Conservation (phyloP, 2,797 vertebrate species). For the Gymnopithys bicolor region DNA sequence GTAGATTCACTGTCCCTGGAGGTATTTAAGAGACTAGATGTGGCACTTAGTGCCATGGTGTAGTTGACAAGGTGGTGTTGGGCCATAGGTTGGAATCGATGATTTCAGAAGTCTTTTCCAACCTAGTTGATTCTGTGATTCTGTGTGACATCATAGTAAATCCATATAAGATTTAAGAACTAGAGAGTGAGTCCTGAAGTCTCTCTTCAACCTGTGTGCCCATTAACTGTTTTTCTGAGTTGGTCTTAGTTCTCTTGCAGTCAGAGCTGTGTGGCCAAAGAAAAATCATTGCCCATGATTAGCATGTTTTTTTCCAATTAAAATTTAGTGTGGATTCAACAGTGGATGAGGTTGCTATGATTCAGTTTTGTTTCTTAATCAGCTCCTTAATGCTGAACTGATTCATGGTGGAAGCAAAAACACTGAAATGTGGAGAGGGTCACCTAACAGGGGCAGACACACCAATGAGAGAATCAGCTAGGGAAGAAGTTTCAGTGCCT, state of each 20-base stretch:
- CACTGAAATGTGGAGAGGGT: not conserved
- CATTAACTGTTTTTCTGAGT: not conserved
- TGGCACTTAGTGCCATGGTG: too few relatives aligned
- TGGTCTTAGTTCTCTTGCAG: not conserved
- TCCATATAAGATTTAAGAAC: not conserved
- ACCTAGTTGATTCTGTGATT: too few relatives aligned
- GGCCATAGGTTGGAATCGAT: too few relatives aligned
- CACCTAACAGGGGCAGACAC: not conserved
- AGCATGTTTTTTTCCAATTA: not conserved
- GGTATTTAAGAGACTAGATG: too few relatives aligned
- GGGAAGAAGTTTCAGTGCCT: not conserved
- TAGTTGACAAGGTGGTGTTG: too few relatives aligned
- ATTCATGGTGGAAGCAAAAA: not conserved
- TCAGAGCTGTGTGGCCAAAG: not conserved
- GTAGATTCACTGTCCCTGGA: too few relatives aligned
- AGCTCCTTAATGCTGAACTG: not conserved
- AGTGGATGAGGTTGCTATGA: not conserved
- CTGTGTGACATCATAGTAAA: not conserved
- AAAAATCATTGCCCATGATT: not conserved
- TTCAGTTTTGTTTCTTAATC: constrained; percentile 1
- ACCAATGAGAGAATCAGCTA: not conserved
- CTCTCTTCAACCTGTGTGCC: not conserved
- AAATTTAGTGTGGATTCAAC: not conserved
- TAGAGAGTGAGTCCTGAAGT: not conserved
- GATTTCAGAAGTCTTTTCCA: too few relatives aligned